Evolutionary conservation across 64 coral and sea anemone genomes (phyloP), one percentile per base, ranked within the genome.

Genomic region (Dendronephthya gigantea): DNA sequence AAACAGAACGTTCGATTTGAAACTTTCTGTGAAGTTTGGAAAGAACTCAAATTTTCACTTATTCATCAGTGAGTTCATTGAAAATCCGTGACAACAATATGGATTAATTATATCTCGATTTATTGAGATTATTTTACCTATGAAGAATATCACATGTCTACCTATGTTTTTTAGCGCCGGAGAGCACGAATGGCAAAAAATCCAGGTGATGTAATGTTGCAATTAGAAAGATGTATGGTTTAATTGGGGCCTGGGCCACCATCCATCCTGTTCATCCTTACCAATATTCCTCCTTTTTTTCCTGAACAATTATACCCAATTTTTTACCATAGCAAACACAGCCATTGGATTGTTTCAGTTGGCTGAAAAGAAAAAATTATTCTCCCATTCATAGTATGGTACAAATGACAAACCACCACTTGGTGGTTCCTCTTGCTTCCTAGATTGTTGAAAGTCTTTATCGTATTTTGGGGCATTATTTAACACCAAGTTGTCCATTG

Each of bases 31-130:
- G 91, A 93, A 65, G 85, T 98, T 8, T 98, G 95, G 95, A 91
- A 90, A 81, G 87, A 98, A 39, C 90, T 98, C 89, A 98, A 98
- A 36, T 98, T 98, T 59, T 98, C 95, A 3, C 89, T 93, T 31
- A 93, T 98, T 33, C 95, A 93, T 30, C 93, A 92, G 95, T 98
- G 92, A 65, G 90, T 34, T 84, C 0, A 29, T 41, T 45, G 7
- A 25, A 9, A 27, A 82, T n/a, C n/a, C n/a, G n/a, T n/a, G n/a
- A n/a, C n/a, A n/a, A n/a, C n/a, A n/a, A n/a, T n/a, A n/a, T n/a
- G n/a, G n/a, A n/a, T n/a, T n/a, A n/a, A n/a, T n/a, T n/a, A n/a
- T n/a, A n/a, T n/a, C n/a, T n/a, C n/a, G n/a, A n/a, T n/a, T n/a
- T n/a, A n/a, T n/a, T n/a, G 58, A 30, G 58, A 66, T 66, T 66